A percentile compares a stretch with the other conserved stretches of the same genome.
These are phyloP conservation scores for Rhynchotus rufescens DNA, from an alignment of 2,797 vertebrate species.

Conservation along the genomic window DNA sequence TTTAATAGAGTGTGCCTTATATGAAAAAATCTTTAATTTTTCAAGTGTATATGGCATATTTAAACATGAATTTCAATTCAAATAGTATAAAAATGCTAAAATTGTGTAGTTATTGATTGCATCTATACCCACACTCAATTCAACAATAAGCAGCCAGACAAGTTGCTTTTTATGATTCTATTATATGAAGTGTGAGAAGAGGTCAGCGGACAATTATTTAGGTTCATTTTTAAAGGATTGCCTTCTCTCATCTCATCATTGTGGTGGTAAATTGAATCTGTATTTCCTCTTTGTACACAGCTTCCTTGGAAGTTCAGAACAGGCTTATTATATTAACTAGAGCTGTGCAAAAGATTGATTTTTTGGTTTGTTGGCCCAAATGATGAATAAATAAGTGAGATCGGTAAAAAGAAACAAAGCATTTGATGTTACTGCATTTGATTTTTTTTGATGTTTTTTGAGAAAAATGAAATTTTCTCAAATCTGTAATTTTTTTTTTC, in stretches of 20 bases:
- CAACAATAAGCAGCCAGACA: slow-evolving; percentile 13
- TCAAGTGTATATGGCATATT: background rate
- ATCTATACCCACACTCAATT: background rate
- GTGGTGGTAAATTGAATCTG: slow-evolving; percentile 46
- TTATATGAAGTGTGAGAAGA: background rate
- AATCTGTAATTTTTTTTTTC: background rate
- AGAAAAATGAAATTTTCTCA: background rate
- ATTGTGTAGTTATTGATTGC: background rate
- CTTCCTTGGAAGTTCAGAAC: background rate
- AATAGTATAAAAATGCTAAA: background rate
- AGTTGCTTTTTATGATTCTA: slow-evolving; percentile 25
- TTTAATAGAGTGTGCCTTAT: background rate
- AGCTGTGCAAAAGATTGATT: slow-evolving; percentile 1
- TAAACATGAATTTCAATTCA: background rate
- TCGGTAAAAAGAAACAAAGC: background rate
- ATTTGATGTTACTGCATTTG: background rate
- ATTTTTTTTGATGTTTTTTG: too few species aligned
- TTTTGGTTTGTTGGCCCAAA: background rate
- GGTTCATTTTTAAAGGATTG: slow-evolving; percentile 43
- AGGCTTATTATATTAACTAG: slow-evolving; percentile 6
- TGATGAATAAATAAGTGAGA: slow-evolving; percentile 18
- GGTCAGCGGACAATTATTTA: slow-evolving; percentile 38
- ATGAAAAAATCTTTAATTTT: background rate
- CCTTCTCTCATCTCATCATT: slow-evolving; percentile 28
- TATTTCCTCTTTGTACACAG: slow-evolving; percentile 29